Evolutionary conservation across 2,888 invertebrate genomes (phyloP).

Genomic region (Gymnosoma rotundatum): DNA sequence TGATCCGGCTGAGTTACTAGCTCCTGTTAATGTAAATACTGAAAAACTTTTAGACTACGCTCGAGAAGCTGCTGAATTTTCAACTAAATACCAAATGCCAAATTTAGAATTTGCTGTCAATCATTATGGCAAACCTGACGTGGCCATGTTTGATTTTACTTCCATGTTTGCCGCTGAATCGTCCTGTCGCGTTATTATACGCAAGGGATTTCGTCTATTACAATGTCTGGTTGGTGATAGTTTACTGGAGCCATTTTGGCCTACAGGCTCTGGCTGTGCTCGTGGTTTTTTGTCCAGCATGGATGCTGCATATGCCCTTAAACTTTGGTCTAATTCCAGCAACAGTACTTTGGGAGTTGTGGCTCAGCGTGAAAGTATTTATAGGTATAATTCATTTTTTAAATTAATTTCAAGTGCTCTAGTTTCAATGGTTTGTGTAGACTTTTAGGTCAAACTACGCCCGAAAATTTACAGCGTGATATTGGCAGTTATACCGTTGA

Average conservation of each 20-base stretch:
- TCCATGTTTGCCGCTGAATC: slow-evolving; percentile 99
- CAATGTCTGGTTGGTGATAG: slow-evolving; percentile 98
- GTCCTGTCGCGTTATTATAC: slow-evolving; percentile 91
- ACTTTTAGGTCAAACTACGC: slow-evolving; percentile 94
- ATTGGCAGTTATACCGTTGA: slow-evolving; percentile 93
- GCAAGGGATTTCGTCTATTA: slow-evolving; percentile 90
- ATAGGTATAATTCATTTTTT: slow-evolving; percentile 83
- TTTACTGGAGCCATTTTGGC: slow-evolving; percentile 99
- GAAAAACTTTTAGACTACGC: slow-evolving; percentile 95
- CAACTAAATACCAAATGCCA: slow-evolving; percentile 93
- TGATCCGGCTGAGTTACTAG: slow-evolving; percentile 93
- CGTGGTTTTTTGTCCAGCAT: slow-evolving; percentile 97
- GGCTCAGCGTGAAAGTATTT: slow-evolving; percentile 97
- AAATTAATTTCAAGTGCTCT: neutral
- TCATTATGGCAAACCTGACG: slow-evolving; percentile 98
- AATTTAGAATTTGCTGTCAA: slow-evolving; percentile 97
- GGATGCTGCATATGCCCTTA: slow-evolving; percentile 97
- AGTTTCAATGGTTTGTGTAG: slow-evolving; percentile 65
- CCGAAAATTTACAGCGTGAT: slow-evolving; percentile 96
- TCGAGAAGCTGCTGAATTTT: slow-evolving; percentile 96
- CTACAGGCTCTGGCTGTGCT: slow-evolving; percentile 98
- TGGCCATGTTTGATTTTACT: slow-evolving; percentile 99
- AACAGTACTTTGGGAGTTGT: slow-evolving; percentile 88
- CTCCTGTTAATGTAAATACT: slow-evolving; percentile 94
- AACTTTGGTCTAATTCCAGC: slow-evolving; percentile 89